Evolutionary conservation across 2,888 invertebrate genomes (phyloP), one percentile per base, ranked within the genome.

Genomic region (Subacronicta megacephala): DNA sequence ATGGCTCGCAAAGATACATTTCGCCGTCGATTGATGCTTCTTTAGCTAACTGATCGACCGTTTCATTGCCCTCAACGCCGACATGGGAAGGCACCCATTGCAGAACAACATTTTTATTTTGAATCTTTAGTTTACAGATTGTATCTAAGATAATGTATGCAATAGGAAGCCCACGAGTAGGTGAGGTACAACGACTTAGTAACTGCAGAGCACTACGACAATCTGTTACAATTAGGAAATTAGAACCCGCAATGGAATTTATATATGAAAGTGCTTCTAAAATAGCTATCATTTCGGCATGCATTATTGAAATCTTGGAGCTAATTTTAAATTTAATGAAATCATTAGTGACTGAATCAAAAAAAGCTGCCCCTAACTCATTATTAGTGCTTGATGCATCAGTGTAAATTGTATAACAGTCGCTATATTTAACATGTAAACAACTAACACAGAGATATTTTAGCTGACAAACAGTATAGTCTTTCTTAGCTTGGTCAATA

Each of bases 231-330:
- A 31, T 31, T 31, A 31, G n/a, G n/a, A 31, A 31, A n/a, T n/a
- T n/a, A 5, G n/a, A 31, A n/a, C n/a, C 31, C 1, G 12, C n/a
- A 31, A 31, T 31, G n/a, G 31, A 31, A n/a, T 31, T 6, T 31
- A 31, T 31, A 31, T 31, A 31, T 31, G 31, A 31, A 0, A 31
- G 5, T 5, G 31, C 31, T 31, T 31, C 31, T 31, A 31, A 6
- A 31, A 31, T 6, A 6, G 31, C 31, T 31, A 31, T 31, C 31
- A 31, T n/a, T 31, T 31, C 31, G n/a, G 31, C 31, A 31, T 31
- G 31, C 31, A 31, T 31, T 31, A 31, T 31, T 31, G 31, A 31
- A 31, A 31, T 31, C n/a, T 31, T 31, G n/a, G 31, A n/a, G 5
- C n/a, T 31, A 31, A 31, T 31, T 31, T n/a, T 31, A n/a, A 31